These are phyloP conservation scores for Nettapus auritus DNA, from an alignment of 2,113 vertebrate genomes.

Conservation along the genomic window DNA sequence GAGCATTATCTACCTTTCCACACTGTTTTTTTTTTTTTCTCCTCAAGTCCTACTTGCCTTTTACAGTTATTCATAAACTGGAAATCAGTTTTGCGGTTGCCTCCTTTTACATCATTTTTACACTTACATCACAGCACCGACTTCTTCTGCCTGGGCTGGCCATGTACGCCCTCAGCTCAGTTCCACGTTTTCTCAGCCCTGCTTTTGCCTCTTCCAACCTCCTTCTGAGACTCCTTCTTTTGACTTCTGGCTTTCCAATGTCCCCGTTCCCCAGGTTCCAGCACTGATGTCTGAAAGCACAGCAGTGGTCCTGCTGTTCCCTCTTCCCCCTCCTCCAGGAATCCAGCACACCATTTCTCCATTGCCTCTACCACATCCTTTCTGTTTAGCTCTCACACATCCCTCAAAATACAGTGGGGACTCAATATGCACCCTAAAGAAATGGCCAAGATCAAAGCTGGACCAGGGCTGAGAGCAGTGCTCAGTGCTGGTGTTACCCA, in stretches of 20 bases:
- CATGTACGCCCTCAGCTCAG: accelerated
- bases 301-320: neutral
- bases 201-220: neutral
- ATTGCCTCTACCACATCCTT: neutral
- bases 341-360: neutral
- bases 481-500: neutral
- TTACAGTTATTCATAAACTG: neutral
- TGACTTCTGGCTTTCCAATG: neutral
- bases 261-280: neutral
- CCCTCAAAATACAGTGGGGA: neutral
- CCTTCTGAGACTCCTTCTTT: neutral
- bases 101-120: neutral
- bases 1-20: neutral
- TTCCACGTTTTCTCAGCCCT: neutral
- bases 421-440: neutral
- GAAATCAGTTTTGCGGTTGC: neutral
- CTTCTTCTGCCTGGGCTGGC: neutral
- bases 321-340: neutral
- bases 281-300: neutral
- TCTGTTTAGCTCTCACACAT: neutral
- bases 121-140: neutral
- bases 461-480: neutral
- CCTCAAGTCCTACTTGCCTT: neutral
- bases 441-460: neutral
- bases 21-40: neutral